phyloP scores from a whole-genome alignment of 2,797 vertebrate species.

The Platalea minor region DNA sequence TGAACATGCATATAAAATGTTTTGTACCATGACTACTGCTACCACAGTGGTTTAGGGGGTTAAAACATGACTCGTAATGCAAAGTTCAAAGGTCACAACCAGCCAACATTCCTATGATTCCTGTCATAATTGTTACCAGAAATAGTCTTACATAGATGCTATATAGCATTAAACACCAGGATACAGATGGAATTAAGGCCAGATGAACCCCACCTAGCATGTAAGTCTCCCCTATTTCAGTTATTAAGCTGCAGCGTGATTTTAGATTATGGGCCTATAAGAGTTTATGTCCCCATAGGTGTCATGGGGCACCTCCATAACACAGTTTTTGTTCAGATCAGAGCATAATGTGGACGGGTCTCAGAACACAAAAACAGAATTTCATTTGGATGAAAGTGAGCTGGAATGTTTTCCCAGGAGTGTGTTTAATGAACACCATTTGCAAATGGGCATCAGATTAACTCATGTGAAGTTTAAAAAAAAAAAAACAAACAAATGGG shows the following conservation, averaged over 20 bases:
- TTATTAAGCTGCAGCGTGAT: not conserved
- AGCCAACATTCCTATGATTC: slow-evolving; percentile 10
- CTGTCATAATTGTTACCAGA: slow-evolving; percentile 29
- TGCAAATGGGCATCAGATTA: not conserved
- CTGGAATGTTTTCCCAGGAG: not conserved
- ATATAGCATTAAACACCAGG: not conserved
- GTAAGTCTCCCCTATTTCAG: not conserved
- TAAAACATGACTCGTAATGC: not conserved
- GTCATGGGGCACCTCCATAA: not conserved
- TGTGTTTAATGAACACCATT: not conserved
- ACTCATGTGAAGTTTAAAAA: accelerated
- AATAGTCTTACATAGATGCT: not conserved
- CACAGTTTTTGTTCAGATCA: not conserved
- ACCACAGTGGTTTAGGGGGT: not conserved
- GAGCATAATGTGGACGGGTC: not conserved
- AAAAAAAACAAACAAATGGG: no score
- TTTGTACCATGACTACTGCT: not conserved
- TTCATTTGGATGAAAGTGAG: not conserved
- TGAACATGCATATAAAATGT: not conserved
- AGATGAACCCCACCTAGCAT: not conserved
- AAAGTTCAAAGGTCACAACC: not conserved
- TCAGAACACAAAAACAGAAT: not conserved
- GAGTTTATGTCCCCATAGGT: not conserved
- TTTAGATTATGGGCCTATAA: not conserved
- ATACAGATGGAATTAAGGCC: not conserved